Base-by-base conservation (phyloP, 2,113 vertebrate genomes). In the Microcebus tavaratra region DNA sequence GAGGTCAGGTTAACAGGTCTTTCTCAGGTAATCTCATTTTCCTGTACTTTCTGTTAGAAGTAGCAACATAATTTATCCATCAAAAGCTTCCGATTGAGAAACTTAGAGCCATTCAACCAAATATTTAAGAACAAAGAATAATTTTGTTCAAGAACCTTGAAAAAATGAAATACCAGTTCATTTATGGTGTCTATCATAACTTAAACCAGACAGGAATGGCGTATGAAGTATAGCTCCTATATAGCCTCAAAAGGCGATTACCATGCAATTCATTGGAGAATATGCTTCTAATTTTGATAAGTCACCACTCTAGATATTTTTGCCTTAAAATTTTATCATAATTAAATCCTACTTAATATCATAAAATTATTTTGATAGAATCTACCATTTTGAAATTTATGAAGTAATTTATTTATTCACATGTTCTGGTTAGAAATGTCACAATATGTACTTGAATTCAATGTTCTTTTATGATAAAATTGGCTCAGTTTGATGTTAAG, bases 241-340 rank as follows among this genome's bases (percentile, higher is more conserved):
- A 42, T 42, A 42, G 42, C 42, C 42, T 42, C 99, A 63, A 98
- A 99, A 0, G 8, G 99, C 99, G 81, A 98, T 99, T 48, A 99
- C 99, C 0, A 97, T 98, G 92, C 82, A 99, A 1, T 99, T 99
- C 97, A 99, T 99, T 96, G 99, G 99, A 1, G 99, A 99, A 96
- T 99, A 99, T 94, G 99, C 99, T 31, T 99, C 99, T 59, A 98
- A 98, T 57, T 98, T 99, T 97, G 99, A 99, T 99, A 98, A 99
- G 98, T 73, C 10, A 13, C 14, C 63, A 65, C 23, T 76, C 0
- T 55, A 65, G 5, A 31, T 0, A 68, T 63, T 91, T 81, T 78
- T 3, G 57, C 31, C 45, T 90, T 82, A 76, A 86, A 73, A 95
- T 25, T 27, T 85, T 82, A 80, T 78, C 15, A n/a, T 45, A 84